Evolutionary conservation across 2,888 invertebrate species (phyloP).

Genomic region (Heteromyza rotundicornis): DNA sequence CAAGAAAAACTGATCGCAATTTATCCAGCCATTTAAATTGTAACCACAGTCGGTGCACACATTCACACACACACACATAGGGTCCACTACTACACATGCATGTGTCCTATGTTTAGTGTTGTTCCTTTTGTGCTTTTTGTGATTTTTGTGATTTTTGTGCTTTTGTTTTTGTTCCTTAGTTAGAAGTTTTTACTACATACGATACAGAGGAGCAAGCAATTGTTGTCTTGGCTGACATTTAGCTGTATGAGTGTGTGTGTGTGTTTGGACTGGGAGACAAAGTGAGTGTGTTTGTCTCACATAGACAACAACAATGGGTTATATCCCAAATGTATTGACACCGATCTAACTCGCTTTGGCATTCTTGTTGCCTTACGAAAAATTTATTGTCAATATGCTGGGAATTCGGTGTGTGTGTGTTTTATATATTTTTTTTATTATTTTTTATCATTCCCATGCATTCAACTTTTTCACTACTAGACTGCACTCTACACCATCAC

Average conservation of each 20-base stretch:
- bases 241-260: neutral
- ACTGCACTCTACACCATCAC: too few relatives aligned
- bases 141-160: too few relatives aligned
- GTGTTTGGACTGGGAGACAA: neutral
- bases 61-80: neutral
- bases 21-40: slow-evolving; percentile 9
- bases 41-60: neutral
- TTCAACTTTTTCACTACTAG: neutral
- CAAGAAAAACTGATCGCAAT: slow-evolving; percentile 32
- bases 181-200: neutral
- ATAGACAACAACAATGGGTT: too few relatives aligned
- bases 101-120: too few relatives aligned
- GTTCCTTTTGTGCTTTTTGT: too few relatives aligned
- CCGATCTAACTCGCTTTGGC: neutral
- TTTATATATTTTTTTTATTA: neutral
- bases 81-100: neutral
- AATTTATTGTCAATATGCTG: slow-evolving; percentile 15
- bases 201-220: neutral
- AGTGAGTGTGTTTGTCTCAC: neutral
- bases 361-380: neutral
- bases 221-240: neutral
- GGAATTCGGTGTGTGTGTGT: slow-evolving; percentile 3
- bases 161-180: too few relatives aligned
- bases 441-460: neutral
- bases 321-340: too few relatives aligned